phyloP scores from a whole-genome alignment of 1,140 invertebrate genomes.

The Probaryconus sp. region DNA sequence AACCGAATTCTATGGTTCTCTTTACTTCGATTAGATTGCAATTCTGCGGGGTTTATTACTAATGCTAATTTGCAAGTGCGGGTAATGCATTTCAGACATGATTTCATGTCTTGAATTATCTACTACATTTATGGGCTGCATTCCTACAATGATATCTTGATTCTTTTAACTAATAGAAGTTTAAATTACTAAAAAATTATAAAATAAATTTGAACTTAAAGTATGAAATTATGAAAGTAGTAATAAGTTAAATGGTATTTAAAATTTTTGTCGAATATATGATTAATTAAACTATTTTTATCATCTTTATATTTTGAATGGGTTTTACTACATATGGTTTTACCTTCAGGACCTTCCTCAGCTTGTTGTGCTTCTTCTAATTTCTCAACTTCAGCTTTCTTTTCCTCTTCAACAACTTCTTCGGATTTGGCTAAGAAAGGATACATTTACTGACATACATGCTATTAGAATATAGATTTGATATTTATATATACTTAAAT shows the following conservation, averaged over 20 bases:
- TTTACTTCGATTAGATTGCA: conserved; percentile 38
- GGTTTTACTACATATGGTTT: conserved; percentile 7
- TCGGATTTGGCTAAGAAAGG: conserved; percentile 76
- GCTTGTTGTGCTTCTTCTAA: conserved; percentile 65
- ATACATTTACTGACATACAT: conserved; percentile 60
- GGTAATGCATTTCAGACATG: conserved; percentile 2
- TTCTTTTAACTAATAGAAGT: too few species aligned
- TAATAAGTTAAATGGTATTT: too few species aligned
- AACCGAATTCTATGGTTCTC: conserved; percentile 25
- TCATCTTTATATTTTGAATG: too few species aligned
- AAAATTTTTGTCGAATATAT: too few species aligned
- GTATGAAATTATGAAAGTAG: too few species aligned
- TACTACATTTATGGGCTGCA: too few species aligned
- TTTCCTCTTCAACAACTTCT: conserved; percentile 71
- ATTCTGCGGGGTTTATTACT: conserved; percentile 32
- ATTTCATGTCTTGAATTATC: conserved; percentile 9
- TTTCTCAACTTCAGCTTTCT: conserved; percentile 68
- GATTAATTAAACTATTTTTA: too few species aligned
- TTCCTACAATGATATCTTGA: too few species aligned
- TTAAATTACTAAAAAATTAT: too few species aligned
- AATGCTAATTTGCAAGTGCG: conserved; percentile 34
- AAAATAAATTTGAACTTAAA: too few species aligned
- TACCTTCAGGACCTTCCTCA: conserved; percentile 76
- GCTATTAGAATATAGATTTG: conserved; percentile 25
- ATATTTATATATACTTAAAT: conserved; percentile 6